Base-by-base conservation (phyloP, 2,888 invertebrate genomes). In the Pammene fasciana region DNA sequence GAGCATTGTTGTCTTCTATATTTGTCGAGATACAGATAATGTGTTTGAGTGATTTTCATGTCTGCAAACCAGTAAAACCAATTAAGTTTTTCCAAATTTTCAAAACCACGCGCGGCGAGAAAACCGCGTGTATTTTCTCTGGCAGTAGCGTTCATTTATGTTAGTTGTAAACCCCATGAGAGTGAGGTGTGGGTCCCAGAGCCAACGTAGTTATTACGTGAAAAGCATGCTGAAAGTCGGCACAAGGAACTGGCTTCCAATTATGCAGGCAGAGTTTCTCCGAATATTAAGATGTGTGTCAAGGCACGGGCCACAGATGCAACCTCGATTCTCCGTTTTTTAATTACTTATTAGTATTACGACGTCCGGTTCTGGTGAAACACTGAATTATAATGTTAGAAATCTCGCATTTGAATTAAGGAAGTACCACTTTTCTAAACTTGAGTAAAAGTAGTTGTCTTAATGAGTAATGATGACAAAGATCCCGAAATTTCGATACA, bases 201-300 rank as follows among this genome's bases (percentile, higher is more conserved):
- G 10, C 10, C 14, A 48, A 48, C 5, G 50, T 26, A 26, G 26
- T 50, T 52, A 11, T 52, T 52, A 26, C 11, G 26, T 52, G 52
- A 5, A 14, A 16, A 38, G 26, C 18, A n/a, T 26, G 18, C 43
- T 57, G 57, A 43, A 57, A 41, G 26, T 26, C n/a, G 6, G 43
- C 26, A 26, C 26, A 26, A 34, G 26, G 59, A 54, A 54, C 48
- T n/a, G 45, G 36, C 50, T 41, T 10, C 50, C 4, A 34, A 26
- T 38, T 50, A 84, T 82, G 67, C 62, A 62, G 81, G 79, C 72
- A 73, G 81, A 86, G 84, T 86, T 86, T 85, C 78, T 84, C 75
- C 76, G 84, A 84, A 85, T 86, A 83, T 82, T 78, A 84, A 86
- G 77, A 87, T 83, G 84, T 83, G 76, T 83, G 85, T 84, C 85